A percentile compares a stretch with the other conserved stretches of the same genome.
Conservation (phyloP, 2,888 invertebrate genomes). For the Dorcus parallelipipedus region DNA sequence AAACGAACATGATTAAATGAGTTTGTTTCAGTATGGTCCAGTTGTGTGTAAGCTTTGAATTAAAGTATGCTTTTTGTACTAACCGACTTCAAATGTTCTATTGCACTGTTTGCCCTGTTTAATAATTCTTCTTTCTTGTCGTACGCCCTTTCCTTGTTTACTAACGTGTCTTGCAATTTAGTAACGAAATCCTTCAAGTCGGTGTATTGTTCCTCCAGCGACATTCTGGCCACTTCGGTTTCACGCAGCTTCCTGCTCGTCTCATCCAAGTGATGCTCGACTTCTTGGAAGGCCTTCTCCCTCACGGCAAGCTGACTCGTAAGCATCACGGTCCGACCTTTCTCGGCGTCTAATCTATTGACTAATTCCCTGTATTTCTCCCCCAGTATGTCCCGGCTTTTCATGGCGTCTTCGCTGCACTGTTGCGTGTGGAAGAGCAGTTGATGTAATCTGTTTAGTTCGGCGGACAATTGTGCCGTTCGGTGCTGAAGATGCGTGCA, state of each 20-base stretch:
- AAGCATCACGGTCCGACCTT: slow-evolving; percentile 25
- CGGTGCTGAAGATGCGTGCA: slow-evolving; percentile 53
- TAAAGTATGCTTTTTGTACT: slow-evolving; percentile 3
- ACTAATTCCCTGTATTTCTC: slow-evolving; percentile 22
- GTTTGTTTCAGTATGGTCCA: too few species aligned
- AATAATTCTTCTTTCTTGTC: slow-evolving; percentile 38
- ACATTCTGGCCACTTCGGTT: slow-evolving; percentile 23
- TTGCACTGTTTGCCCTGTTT: slow-evolving; percentile 31
- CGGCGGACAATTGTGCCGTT: slow-evolving; percentile 50
- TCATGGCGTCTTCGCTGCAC: slow-evolving; percentile 48
- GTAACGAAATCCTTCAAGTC: slow-evolving; percentile 33
- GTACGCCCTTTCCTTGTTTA: slow-evolving; percentile 37
- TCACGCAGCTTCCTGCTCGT: slow-evolving; percentile 26
- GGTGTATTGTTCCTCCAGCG: slow-evolving; percentile 32
- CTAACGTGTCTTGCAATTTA: slow-evolving; percentile 38
- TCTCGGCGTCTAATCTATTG: slow-evolving; percentile 30
- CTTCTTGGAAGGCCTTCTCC: slow-evolving; percentile 32
- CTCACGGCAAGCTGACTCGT: slow-evolving; percentile 27
- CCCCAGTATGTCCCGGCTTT: slow-evolving; percentile 34
- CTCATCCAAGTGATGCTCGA: slow-evolving; percentile 24
- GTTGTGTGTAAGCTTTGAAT: too few species aligned
- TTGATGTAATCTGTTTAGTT: slow-evolving; percentile 51
- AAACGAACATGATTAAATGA: neutral
- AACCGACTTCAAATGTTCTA: slow-evolving; percentile 37
- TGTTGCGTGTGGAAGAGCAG: slow-evolving; percentile 52